A percentile compares a stretch with the other conserved stretches of the same genome.
phyloP scores from a whole-genome alignment of 1,140 invertebrate genomes.

The Ceratina calcarata region DNA sequence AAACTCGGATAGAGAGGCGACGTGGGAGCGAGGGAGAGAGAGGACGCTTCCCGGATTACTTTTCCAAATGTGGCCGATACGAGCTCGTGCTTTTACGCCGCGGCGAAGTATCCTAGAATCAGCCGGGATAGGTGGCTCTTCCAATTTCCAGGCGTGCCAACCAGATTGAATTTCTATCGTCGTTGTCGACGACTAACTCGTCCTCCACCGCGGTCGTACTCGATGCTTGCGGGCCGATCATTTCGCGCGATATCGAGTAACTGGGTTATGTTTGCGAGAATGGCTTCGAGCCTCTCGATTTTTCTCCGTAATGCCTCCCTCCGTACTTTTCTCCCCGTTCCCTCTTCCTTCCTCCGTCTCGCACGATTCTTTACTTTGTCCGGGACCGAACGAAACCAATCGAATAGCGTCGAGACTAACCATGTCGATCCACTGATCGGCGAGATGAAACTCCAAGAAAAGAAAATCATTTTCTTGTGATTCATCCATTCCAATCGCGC shows the following conservation, averaged over 20 bases:
- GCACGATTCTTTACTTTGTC: slow-evolving; percentile 2
- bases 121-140: slow-evolving; percentile 66
- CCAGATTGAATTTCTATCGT: slow-evolving; percentile 77
- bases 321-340: neutral
- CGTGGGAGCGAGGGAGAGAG: slow-evolving; percentile 55
- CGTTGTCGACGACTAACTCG: slow-evolving; percentile 26
- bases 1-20: slow-evolving; percentile 34
- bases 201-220: slow-evolving; percentile 17
- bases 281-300: slow-evolving; percentile 60
- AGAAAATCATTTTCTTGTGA: slow-evolving; percentile 9
- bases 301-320: slow-evolving; percentile 56
- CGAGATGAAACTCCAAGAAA: neutral
- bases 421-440: slow-evolving; percentile 46
- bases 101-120: slow-evolving; percentile 59
- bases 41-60: slow-evolving; percentile 59
- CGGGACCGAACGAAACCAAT: slow-evolving; percentile 40
- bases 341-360: neutral
- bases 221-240: slow-evolving; percentile 66
- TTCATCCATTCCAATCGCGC: slow-evolving; percentile 33
- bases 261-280: slow-evolving; percentile 70
- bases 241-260: slow-evolving; percentile 70
- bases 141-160: slow-evolving; percentile 72
- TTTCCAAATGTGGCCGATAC: slow-evolving; percentile 63
- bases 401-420: slow-evolving; percentile 50
- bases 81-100: slow-evolving; percentile 38